Percentiles rank a stretch among this genome's conserved stretches.
phyloP scores from a whole-genome alignment of 2,113 vertebrate species.

The Oceanites oceanicus region DNA sequence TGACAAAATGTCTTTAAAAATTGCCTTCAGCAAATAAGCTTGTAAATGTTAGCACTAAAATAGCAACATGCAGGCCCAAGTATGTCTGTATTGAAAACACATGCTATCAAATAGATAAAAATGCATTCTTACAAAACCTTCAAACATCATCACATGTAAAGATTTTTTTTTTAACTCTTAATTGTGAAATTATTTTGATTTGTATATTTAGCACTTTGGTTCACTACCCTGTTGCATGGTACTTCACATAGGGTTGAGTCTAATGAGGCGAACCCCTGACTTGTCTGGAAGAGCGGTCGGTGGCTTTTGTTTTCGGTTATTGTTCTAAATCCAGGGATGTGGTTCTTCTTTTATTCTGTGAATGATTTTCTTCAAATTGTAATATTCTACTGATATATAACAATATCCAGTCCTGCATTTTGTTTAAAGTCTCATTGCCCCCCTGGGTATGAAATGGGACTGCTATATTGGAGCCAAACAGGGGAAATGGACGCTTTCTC shows the following conservation, averaged over 20 bases:
- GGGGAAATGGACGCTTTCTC: not conserved
- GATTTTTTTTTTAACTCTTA: not conserved
- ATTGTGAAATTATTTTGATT: not conserved
- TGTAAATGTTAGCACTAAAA: slow-evolving; percentile 42
- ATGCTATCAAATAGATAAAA: slow-evolving; percentile 11
- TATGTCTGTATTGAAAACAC: slow-evolving; percentile 47
- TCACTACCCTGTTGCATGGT: not conserved
- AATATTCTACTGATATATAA: not conserved
- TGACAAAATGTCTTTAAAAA: slow-evolving; percentile 55
- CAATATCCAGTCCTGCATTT: not conserved
- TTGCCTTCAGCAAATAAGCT: slow-evolving; percentile 52
- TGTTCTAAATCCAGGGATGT: slow-evolving; percentile 2
- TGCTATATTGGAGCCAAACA: not conserved
- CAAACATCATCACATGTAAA: not conserved
- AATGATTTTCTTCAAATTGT: not conserved
- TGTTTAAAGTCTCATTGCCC: not conserved
- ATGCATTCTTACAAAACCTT: not conserved
- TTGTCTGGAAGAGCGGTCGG: accelerated
- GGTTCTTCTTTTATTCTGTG: not conserved
- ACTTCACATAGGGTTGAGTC: not conserved
- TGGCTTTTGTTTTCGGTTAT: not conserved
- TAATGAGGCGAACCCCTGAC: not conserved
- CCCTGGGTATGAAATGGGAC: not conserved
- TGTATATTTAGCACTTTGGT: not conserved
- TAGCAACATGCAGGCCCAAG: slow-evolving; percentile 1